Evolutionary conservation across 2,888 invertebrate genomes (phyloP), one percentile per base, ranked within the genome.

Genomic region (Leptarthrus brevirostris): DNA sequence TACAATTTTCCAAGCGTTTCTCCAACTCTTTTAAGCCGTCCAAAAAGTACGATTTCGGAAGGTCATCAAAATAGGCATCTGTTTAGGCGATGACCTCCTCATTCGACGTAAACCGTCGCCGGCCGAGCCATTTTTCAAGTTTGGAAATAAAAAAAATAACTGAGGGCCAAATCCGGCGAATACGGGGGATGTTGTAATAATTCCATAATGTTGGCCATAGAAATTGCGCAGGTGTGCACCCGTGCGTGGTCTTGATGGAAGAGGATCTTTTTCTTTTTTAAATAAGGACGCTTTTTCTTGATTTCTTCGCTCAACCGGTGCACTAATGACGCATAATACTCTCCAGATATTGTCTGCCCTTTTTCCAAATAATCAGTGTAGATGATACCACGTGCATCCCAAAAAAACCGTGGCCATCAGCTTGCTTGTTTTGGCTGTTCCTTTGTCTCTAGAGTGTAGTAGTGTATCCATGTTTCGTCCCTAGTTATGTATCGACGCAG

Each of bases 401-500:
- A 36, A 58, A 36, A n/a, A 36, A 10, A 58, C 2, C 1, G 36
- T 36, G 1, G 6, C 36, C 58, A 58, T 2, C 1, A 58, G 2
- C 36, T 36, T 58, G 3, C 26, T 5, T 54, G 5, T 30, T 30
- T 26, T 30, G 30, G 26, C 14, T 54, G 54, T 30, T 2, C 1
- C 2, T 30, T 54, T 2, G 54, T 30, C 14, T 54, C 54, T 1
- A 4, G 30, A 20, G 54, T 54, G 30, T 6, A 54, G 54, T 54
- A 26, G 14, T 56, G 54, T 20, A 53, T 53, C 53, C 40, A 40
- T 40, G 54, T 54, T 54, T 54, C 54, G 30, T 54, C 30, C n/a
- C 24, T 14, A 24, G 54, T 56, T 26, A 30, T 16, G 26, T 2
- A 56, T 10, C 54, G 54, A n/a, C 16, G 54, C 4, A 26, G 22